phyloP scores from a whole-genome alignment of 2,888 invertebrate genomes.

The Sepioteuthis lessoniana region DNA sequence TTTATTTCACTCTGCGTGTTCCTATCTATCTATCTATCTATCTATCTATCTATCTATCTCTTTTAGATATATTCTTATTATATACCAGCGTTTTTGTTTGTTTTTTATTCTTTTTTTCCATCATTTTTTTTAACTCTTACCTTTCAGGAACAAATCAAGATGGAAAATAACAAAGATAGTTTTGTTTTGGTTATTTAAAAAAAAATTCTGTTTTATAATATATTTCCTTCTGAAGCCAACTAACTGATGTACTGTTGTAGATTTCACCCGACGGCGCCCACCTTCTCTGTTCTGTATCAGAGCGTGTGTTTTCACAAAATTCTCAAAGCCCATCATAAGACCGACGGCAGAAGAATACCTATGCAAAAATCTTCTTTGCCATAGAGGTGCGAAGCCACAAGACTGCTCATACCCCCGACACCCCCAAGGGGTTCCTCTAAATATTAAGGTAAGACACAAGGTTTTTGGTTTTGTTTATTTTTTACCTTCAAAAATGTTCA shows the following conservation, averaged over 20 bases:
- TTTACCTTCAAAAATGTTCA: background rate
- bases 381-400: background rate
- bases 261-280: background rate
- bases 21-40: no score
- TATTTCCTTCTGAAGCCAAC: background rate
- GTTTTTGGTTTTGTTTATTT: background rate
- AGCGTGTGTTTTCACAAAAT: background rate
- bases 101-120: background rate
- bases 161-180: background rate
- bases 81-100: background rate
- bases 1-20: no score
- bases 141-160: background rate
- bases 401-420: background rate
- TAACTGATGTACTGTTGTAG: background rate
- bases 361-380: background rate
- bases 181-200: background rate
- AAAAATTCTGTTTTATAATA: no score
- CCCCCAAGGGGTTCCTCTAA: background rate
- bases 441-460: background rate
- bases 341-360: background rate
- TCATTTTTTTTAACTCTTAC: background rate
- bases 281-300: background rate
- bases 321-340: constrained; percentile 17
- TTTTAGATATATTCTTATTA: no score
- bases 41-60: no score